Conservation (phyloP, 64 coral and sea anemone species). For the Stichodactyla helianthus region DNA sequence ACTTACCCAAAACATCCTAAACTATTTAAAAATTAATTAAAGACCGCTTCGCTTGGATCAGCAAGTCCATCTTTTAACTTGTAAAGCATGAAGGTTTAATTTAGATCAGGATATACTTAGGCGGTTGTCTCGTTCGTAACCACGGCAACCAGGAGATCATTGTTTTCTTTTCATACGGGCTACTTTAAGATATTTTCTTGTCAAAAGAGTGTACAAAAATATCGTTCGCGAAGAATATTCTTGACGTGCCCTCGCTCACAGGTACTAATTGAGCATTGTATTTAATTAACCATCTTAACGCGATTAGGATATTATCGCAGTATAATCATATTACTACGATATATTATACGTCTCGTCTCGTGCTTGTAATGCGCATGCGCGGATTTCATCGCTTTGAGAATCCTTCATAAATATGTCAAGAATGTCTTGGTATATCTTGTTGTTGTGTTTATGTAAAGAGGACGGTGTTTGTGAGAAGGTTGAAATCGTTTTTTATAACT, state of each 20-base stretch:
- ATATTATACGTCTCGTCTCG: background rate
- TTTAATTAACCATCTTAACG: constrained; percentile 15
- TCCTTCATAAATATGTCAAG: background rate
- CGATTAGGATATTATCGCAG: background rate
- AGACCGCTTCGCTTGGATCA: no score
- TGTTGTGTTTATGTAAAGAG: background rate
- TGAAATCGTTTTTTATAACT: background rate
- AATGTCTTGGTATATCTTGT: background rate
- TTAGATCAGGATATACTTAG: no score
- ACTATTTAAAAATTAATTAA: no score
- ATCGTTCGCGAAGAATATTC: background rate
- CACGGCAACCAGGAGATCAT: no score
- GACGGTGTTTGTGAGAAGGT: background rate
- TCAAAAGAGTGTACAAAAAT: no score
- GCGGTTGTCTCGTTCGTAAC: no score
- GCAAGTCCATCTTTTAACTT: no score
- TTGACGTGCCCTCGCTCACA: background rate
- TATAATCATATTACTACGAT: background rate
- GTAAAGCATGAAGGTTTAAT: no score
- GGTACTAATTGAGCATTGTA: background rate
- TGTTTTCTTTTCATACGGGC: no score
- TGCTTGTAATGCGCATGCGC: background rate
- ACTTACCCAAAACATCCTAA: no score
- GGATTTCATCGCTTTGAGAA: background rate
- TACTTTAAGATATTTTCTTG: no score